Conservation (phyloP, 37 sponge, comb jelly and placozoan species). For the Haliclona indistincta region DNA sequence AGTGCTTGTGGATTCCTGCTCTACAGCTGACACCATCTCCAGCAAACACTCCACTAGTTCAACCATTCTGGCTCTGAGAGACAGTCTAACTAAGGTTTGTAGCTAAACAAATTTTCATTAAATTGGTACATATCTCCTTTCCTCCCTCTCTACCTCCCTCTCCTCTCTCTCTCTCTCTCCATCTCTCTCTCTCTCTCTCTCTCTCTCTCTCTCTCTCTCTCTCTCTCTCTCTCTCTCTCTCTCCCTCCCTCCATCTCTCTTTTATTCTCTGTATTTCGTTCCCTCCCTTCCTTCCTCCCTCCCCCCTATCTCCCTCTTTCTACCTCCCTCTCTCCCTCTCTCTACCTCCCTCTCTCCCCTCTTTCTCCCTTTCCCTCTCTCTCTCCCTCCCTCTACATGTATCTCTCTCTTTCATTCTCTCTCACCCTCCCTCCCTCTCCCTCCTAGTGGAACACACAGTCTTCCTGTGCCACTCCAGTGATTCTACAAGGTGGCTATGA, state of each 20-base stretch:
- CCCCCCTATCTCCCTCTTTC: no score
- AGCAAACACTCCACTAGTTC: not conserved
- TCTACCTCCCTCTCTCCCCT: not conserved
- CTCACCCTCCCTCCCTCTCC: not conserved
- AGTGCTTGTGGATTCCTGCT: slow-evolving; percentile 47
- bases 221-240: not conserved
- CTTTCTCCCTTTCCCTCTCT: no score
- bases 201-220: slow-evolving; percentile 1
- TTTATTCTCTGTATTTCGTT: not conserved
- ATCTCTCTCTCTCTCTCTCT: not conserved
- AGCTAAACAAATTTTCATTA: not conserved
- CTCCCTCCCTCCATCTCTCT: not conserved
- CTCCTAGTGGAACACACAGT: slow-evolving; percentile 34
- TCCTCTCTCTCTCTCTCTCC: no score
- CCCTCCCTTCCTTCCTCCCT: slow-evolving; percentile 3
- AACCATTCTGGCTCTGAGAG: slow-evolving; percentile 37
- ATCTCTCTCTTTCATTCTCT: not conserved
- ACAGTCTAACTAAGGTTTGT: slow-evolving; percentile 49
- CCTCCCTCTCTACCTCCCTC: slow-evolving; percentile 2
- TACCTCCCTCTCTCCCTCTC: not conserved
- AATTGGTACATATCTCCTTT: not conserved
- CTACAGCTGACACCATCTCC: not conserved
- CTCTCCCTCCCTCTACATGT: no score
- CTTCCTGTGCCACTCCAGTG: slow-evolving; percentile 18
- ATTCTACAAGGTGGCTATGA: slow-evolving; percentile 81